phyloP scores from a whole-genome alignment of 2,888 invertebrate species.

The Matsumyia berberina region DNA sequence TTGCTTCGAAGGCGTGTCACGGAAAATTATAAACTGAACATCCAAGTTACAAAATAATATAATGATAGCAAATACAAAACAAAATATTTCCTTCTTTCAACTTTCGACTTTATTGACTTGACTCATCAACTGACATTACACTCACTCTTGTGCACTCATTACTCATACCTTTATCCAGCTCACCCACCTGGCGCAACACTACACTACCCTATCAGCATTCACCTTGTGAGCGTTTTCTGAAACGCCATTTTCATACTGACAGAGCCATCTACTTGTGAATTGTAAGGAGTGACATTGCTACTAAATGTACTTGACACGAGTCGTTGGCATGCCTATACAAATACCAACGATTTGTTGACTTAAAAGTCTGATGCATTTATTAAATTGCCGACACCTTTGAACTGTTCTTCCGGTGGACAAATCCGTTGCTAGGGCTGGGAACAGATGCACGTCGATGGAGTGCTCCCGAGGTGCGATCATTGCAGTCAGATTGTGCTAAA shows the following conservation, averaged over 20 bases:
- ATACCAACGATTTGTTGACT: too few relatives aligned
- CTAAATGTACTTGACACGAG: not conserved
- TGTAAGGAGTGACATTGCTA: not conserved
- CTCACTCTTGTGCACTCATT: conserved; percentile 31
- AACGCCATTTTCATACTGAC: conserved; percentile 38
- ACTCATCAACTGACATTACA: conserved; percentile 65
- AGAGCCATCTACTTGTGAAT: conserved; percentile 31
- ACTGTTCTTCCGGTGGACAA: too few relatives aligned
- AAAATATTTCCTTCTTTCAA: conserved; percentile 45
- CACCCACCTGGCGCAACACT: conserved; percentile 58
- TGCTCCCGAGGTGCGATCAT: too few relatives aligned
- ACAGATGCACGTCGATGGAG: too few relatives aligned
- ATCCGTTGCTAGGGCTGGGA: too few relatives aligned
- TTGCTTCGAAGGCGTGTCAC: conserved; percentile 31
- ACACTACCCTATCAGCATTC: conserved; percentile 41
- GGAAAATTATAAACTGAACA: conserved; percentile 29
- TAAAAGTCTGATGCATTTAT: too few relatives aligned
- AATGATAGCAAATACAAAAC: conserved; percentile 50
- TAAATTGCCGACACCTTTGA: too few relatives aligned
- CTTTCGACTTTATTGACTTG: conserved; percentile 57
- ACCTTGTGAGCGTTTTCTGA: conserved; percentile 30
- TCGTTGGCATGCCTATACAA: not conserved
- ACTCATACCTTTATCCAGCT: conserved; percentile 37
- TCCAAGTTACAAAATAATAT: conserved; percentile 28
- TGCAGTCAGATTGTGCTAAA: too few relatives aligned